These are phyloP conservation scores for Agonopterix subpropinquella DNA, from an alignment of 2,888 invertebrate species.

Conservation along the genomic window DNA sequence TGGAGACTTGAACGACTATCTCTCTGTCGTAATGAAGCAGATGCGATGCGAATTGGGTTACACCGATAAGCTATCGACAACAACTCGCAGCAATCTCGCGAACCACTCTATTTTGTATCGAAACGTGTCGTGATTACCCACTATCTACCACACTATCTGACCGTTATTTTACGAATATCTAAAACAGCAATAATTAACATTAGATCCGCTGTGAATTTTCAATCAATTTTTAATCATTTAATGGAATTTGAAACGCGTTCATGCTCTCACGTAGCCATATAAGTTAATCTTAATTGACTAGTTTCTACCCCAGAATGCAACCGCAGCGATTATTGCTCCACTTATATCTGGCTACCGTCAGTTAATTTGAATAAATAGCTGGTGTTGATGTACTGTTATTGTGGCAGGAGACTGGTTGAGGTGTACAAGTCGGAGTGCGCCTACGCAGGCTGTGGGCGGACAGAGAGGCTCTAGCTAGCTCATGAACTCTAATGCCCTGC, in stretches of 20 bases:
- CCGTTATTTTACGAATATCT: not conserved
- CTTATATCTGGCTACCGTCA: conserved; percentile 25
- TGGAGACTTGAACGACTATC: not conserved
- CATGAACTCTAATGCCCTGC: not conserved
- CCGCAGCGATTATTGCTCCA: conserved; percentile 24
- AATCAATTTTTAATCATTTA: not conserved
- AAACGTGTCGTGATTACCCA: not conserved
- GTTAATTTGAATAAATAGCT: conserved; percentile 41
- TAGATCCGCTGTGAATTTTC: no score
- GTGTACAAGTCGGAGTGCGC: conserved; percentile 20
- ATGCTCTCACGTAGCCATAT: not conserved
- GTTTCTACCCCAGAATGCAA: not conserved
- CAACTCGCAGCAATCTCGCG: conserved; percentile 15
- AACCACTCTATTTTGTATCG: conserved; percentile 5
- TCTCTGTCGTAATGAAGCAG: conserved; percentile 49
- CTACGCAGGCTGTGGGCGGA: conserved; percentile 31
- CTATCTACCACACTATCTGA: not conserved
- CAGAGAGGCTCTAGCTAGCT: conserved; percentile 3
- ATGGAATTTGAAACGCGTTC: not conserved
- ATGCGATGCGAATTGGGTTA: conserved; percentile 66
- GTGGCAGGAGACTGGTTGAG: conserved; percentile 21
- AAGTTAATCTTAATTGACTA: conserved; percentile 4
- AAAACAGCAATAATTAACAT: not conserved
- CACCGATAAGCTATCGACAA: conserved; percentile 50
- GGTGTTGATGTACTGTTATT: conserved; percentile 29